A percentile compares a stretch with the other conserved stretches of the same genome.
Conservation (phyloP, 2,797 vertebrate species). For the Xenopus petersii region DNA sequence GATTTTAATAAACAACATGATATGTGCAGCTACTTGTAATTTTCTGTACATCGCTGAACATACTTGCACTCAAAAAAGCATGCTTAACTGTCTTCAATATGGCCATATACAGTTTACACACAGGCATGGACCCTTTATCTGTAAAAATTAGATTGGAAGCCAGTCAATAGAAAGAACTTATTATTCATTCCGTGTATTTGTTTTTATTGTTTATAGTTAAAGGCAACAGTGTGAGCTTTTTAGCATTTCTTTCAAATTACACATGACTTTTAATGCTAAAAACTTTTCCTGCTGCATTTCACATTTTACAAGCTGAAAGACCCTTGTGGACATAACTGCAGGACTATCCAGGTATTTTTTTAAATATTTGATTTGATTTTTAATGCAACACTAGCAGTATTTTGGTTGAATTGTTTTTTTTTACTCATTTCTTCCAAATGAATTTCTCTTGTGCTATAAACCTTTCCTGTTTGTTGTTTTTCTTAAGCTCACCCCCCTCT, state of each 20-base stretch:
- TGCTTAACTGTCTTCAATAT: conserved; percentile 8
- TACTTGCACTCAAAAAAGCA: not conserved
- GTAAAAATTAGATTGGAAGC: not conserved
- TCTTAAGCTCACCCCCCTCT: conserved; percentile 22
- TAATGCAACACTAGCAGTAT: conserved; percentile 21
- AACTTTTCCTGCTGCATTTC: not conserved
- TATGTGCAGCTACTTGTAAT: conserved; percentile 22
- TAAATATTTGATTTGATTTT: not conserved
- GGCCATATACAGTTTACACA: not conserved
- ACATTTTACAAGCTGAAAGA: conserved; percentile 1
- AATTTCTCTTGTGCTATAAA: conserved; percentile 44
- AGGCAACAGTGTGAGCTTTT: not conserved
- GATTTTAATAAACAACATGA: too few relatives aligned
- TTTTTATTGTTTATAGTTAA: not conserved
- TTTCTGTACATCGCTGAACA: not conserved
- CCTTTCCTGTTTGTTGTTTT: conserved; percentile 57
- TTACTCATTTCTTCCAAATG: conserved; percentile 29
- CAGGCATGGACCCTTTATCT: not conserved
- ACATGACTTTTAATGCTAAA: not conserved
- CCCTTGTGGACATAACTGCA: conserved; percentile 24
- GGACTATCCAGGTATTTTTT: conserved; percentile 18
- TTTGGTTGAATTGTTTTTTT: conserved; percentile 35
- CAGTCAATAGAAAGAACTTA: not conserved
- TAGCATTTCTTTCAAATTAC: conserved; percentile 6
- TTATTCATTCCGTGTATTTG: not conserved